These are phyloP conservation scores for Lepetodrilus schrolli DNA, from an alignment of 2,888 invertebrate species.

Conservation along the genomic window DNA sequence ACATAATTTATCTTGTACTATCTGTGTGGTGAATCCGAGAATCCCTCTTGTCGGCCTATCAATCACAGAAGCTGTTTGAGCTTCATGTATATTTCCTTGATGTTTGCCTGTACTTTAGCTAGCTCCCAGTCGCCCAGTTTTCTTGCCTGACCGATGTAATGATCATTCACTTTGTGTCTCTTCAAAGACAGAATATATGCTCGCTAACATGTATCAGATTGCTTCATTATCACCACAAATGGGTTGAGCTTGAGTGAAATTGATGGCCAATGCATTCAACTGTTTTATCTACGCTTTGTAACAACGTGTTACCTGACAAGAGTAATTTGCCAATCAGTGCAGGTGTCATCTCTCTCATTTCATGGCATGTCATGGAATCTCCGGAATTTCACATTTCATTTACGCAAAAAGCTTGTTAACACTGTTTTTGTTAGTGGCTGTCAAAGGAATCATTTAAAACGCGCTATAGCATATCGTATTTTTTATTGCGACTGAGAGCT, in stretches of 20 bases:
- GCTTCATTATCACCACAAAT: background rate
- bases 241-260: background rate
- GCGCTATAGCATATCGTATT: background rate
- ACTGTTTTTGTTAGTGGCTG: background rate
- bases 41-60: no score
- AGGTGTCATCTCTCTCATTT: background rate
- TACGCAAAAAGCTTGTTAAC: slow-evolving; percentile 4
- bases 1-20: no score
- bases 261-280: background rate
- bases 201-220: background rate
- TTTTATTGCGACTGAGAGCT: background rate
- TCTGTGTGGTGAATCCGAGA: no score
- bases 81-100: no score
- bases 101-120: no score
- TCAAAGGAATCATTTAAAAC: background rate
- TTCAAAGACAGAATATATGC: background rate
- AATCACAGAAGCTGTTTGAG: no score
- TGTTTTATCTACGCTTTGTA: slow-evolving; percentile 5
- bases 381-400: background rate
- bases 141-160: no score
- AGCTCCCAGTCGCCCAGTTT: no score
- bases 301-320: background rate
- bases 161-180: background rate
- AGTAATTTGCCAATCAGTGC: background rate
- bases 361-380: background rate